phyloP scores from a whole-genome alignment of 2,113 vertebrate genomes.

The Aphyosemion australe region DNA sequence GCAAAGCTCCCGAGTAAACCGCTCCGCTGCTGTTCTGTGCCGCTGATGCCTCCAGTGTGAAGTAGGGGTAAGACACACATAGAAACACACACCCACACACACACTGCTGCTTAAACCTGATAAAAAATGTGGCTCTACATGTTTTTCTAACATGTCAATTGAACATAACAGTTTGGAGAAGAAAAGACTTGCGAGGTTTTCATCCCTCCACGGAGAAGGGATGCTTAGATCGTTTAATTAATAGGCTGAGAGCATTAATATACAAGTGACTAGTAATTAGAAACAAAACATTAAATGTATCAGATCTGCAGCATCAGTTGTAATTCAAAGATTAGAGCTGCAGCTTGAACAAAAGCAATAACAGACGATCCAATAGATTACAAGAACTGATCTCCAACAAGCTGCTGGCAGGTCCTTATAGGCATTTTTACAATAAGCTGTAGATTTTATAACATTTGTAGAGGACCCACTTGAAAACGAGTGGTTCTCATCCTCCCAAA shows the following conservation, averaged over 20 bases:
- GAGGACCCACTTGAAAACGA: no score
- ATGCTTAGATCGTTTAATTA: not conserved
- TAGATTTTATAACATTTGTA: no score
- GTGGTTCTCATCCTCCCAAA: no score
- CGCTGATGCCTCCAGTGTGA: no score
- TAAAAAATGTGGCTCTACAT: no score
- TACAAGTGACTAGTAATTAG: conserved; percentile 1
- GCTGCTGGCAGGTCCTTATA: not conserved
- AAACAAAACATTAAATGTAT: conserved; percentile 6
- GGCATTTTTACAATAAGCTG: not conserved
- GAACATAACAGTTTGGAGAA: conserved; percentile 35
- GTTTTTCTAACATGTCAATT: conserved; percentile 27
- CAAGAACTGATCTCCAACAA: conserved; percentile 12
- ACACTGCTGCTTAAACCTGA: no score
- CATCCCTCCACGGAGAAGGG: not conserved
- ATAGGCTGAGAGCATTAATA: not conserved
- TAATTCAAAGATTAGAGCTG: conserved; percentile 13
- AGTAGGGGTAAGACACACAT: no score
- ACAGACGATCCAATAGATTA: conserved; percentile 5
- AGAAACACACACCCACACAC: not conserved
- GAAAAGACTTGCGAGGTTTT: conserved; percentile 4
- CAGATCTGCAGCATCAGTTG: conserved; percentile 1
- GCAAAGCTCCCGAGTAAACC: no score
- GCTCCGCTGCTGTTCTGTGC: no score
- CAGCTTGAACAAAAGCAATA: conserved; percentile 6